Evolutionary conservation across 2,888 invertebrate genomes (phyloP).

Genomic region (Andrena minutula): DNA sequence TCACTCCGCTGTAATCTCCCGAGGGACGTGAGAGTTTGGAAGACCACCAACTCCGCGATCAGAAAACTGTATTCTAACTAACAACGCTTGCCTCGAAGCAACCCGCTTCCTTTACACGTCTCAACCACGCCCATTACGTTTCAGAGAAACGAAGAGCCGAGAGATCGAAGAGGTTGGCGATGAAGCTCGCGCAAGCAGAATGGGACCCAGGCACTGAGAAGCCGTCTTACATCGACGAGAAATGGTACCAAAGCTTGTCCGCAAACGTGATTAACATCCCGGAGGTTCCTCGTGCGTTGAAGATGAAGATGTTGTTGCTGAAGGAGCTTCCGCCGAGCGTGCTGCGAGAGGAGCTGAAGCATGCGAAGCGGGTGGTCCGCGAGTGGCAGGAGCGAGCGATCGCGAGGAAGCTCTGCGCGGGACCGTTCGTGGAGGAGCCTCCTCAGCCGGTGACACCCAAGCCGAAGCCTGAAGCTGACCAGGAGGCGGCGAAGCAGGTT

Average conservation of each 20-base stretch:
- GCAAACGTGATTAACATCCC: conserved; percentile 30
- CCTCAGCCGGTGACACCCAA: neutral
- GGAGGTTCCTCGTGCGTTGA: neutral
- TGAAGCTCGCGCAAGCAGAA: neutral
- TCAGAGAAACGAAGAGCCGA: neutral
- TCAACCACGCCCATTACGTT: neutral
- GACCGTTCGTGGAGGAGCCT: conserved; percentile 7
- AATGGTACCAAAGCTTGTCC: conserved; percentile 22
- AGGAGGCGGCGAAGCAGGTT: neutral
- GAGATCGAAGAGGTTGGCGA: neutral
- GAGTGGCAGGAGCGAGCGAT: conserved; percentile 44
- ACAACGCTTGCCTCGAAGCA: no score
- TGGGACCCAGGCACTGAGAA: neutral
- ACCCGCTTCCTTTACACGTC: neutral
- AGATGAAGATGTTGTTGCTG: conserved; percentile 27
- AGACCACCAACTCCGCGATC: no score
- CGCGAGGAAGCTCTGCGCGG: conserved; percentile 22
- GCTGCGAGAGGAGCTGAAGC: conserved; percentile 26
- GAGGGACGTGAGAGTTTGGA: no score
- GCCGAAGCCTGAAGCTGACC: neutral
- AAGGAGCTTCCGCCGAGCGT: conserved; percentile 45
- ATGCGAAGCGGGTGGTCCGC: conserved; percentile 45
- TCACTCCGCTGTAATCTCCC: no score
- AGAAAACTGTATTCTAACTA: neutral
- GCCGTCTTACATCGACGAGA: neutral